Evolutionary conservation across 2,888 invertebrate genomes (phyloP), one percentile per base, ranked within the genome.

Genomic region (Leucoptera coffeella): DNA sequence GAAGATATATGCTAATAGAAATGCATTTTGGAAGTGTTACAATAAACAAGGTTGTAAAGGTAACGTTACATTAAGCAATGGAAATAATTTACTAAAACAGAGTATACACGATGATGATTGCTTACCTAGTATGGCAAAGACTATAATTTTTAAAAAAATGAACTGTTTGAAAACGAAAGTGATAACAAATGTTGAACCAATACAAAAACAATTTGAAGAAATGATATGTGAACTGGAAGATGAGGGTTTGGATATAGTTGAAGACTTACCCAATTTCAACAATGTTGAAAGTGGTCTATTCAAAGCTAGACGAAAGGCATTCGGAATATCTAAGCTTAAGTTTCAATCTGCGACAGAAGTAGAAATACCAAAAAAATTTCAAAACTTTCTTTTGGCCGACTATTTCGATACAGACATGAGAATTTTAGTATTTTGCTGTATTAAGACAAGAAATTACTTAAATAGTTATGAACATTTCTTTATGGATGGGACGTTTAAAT

Each of bases 61-160:
- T 24, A 31, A 22, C 22, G 15, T 31, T 13, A 31, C 31, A 15
- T 21, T 30, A 20, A 30, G 28, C 24, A 28, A 26, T 22, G 31
- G 29, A 31, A 31, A 31, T n/a, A n/a, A n/a, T 23, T 22, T 31
- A 24, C 26, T 31, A 15, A 31, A 28, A 31, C 23, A 26, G 15
- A 12, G 17, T 17, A 15, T 15, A 15, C 31, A 31, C 25, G 25
- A 29, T 22, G 22, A 22, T 26, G 29, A 29, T 28, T 30, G 30
- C 24, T 26, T 28, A 26, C 26, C 28, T 21, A 28, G 28, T 28
- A 15, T 12, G n/a, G 26, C 27, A 22, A 31, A 31, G 29, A 27
- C 15, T 26, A 19, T 19, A 29, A 22, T 26, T 26, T 22, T 12
- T 19, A 12, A 23, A 14, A 23, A 22, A n/a, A n/a, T n/a, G n/a